Percentiles rank a stretch among this genome's conserved stretches.
phyloP scores from a whole-genome alignment of 2,797 vertebrate genomes.

The Platyrinchus mystaceus region DNA sequence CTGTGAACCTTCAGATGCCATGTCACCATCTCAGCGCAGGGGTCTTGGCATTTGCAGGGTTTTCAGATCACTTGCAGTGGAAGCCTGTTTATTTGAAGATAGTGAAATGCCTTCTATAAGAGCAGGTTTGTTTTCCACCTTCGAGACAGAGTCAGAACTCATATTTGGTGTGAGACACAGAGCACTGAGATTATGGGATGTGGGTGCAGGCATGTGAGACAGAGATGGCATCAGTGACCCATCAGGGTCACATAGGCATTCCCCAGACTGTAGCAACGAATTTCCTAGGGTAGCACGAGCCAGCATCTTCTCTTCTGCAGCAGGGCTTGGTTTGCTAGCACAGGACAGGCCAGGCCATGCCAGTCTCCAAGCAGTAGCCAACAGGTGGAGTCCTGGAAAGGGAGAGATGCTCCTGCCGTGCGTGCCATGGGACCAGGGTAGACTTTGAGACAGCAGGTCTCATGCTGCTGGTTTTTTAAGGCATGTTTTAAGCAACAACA shows the following conservation, averaged over 20 bases:
- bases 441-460: background rate
- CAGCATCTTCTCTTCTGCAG: background rate
- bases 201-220: background rate
- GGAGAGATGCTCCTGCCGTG: background rate
- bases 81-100: background rate
- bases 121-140: background rate
- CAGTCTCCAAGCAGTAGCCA: accelerated
- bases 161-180: background rate
- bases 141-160: background rate
- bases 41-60: background rate
- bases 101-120: background rate
- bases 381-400: background rate
- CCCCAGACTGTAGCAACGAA: background rate
- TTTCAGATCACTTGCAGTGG: background rate
- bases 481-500: background rate
- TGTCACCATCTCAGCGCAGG: background rate
- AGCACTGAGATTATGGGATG: background rate
- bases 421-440: accelerated
- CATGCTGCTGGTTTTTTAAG: background rate
- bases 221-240: background rate
- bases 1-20: background rate
- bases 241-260: background rate
- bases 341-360: background rate
- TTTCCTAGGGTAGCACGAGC: background rate
- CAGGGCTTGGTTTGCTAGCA: background rate